These are phyloP conservation scores for Pristionchus mayeri DNA, from an alignment of 2,888 invertebrate genomes.

Conservation along the genomic window DNA sequence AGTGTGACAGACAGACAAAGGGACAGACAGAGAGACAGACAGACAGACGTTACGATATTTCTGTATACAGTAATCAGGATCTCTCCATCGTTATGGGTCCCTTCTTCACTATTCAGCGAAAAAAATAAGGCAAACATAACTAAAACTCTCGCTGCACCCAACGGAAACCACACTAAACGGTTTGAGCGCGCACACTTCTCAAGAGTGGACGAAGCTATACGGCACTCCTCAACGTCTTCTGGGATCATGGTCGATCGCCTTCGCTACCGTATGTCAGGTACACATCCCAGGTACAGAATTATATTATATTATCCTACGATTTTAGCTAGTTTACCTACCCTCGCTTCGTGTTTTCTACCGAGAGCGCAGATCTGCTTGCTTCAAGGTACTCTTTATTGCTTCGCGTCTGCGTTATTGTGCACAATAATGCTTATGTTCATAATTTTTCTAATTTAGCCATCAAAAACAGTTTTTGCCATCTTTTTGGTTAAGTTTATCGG, in stretches of 20 bases:
- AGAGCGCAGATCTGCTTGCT: neutral
- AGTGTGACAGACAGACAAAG: too few relatives aligned
- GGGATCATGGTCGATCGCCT: neutral
- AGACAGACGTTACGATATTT: too few relatives aligned
- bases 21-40: too few relatives aligned
- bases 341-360: slow-evolving; percentile 10
- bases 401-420: too few relatives aligned
- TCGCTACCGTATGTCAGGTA: neutral
- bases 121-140: neutral
- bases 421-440: neutral
- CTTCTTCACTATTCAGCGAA: too few relatives aligned
- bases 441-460: too few relatives aligned
- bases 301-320: neutral
- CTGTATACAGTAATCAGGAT: too few relatives aligned
- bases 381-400: neutral
- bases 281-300: neutral
- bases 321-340: neutral
- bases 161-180: too few relatives aligned
- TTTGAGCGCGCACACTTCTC: neutral
- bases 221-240: neutral
- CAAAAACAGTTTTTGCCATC: neutral
- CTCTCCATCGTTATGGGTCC: too few relatives aligned
- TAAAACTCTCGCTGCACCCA: too few relatives aligned
- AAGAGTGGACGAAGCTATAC: neutral
- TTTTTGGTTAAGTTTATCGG: too few relatives aligned